Base-by-base conservation (phyloP, 2,113 vertebrate species). In the Microcebus lehilahytsara region DNA sequence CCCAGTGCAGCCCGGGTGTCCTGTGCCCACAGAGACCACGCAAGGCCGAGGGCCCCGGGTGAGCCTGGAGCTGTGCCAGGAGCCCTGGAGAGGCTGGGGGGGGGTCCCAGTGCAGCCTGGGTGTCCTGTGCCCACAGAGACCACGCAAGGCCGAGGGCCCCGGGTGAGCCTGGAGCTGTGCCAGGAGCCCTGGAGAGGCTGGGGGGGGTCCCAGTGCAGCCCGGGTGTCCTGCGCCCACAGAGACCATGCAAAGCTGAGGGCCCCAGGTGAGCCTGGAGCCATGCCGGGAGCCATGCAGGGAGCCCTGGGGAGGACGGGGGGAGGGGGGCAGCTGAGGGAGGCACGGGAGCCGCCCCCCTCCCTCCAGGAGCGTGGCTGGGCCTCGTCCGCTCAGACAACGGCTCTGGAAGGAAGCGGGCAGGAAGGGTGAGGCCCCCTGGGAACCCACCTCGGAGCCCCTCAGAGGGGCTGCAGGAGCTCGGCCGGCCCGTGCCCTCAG, bases 301-400 rank as follows among this genome's bases (percentile, higher is more conserved):
- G 34, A 49, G 46, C 25, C 58, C 23, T 1, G 60, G 75, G 34
- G 67, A 79, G 2, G 34, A 27, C 2, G 25, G 27, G 7, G 16
- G 77, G 83, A 85, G 10, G 16, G 77, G 83, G 86, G 10, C 60
- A 3, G 9, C 27, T 46, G 2, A 2, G 81, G 88, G 88, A 93
- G 42, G 23, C 46, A 7, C 23, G 25, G 56, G 72, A 66, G 25
- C 92, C 71, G 19, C 77, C 19, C 60, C 49, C 49, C 49, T 49
- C 49, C 49, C 49, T 87, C 78, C 96, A 37, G 79, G 97, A 96
- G 53, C 13, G 78, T 80, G 97, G 97, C 58, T 17, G 80, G 91
- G 87, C 92, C 95, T 91, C 72, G 72, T 77, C 85, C 46, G 12
- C 56, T 74, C 0, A 34, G 78, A 81, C 60, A 42, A 7, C 22